phyloP scores from a whole-genome alignment of 2,888 invertebrate species.

The Drosophila pseudotalamancana region DNA sequence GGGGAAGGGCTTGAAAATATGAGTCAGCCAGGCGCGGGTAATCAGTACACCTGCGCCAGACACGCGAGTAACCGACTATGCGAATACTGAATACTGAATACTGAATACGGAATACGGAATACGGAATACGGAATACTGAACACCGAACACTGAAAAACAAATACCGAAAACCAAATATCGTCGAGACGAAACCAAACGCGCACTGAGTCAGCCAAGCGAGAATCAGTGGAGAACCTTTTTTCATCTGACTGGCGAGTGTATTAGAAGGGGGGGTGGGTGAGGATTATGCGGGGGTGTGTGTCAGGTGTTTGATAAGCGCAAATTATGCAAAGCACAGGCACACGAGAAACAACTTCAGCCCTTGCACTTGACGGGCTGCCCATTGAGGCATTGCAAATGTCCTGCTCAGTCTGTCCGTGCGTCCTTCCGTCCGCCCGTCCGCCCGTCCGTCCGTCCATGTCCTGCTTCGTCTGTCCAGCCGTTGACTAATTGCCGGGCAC shows the following conservation, averaged over 20 bases:
- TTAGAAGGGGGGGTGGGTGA: neutral
- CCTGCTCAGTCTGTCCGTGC: constrained; percentile 43
- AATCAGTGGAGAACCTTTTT: constrained; percentile 28
- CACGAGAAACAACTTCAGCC: constrained; percentile 21
- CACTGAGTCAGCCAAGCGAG: constrained; percentile 56
- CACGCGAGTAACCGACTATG: constrained; percentile 60
- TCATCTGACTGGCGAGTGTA: neutral
- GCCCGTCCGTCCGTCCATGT: constrained; percentile 27
- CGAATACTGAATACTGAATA: constrained; percentile 19
- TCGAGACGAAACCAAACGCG: constrained; percentile 1
- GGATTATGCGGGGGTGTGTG: constrained; percentile 14
- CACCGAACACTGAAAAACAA: constrained; percentile 14
- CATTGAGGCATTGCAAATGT: constrained; percentile 49
- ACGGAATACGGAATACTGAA: constrained; percentile 9
- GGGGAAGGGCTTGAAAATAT: neutral
- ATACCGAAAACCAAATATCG: constrained; percentile 5
- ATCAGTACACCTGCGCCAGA: constrained; percentile 59
- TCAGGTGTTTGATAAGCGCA: constrained; percentile 54
- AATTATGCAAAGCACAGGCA: constrained; percentile 48
- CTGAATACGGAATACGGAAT: constrained; percentile 8
- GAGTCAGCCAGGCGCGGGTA: constrained; percentile 54
- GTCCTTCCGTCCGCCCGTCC: too few species aligned
- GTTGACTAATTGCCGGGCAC: constrained; percentile 52
- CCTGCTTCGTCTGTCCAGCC: constrained; percentile 23
- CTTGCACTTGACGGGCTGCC: constrained; percentile 49